Conservation (phyloP, 2,888 invertebrate species). For the Helleia helle region DNA sequence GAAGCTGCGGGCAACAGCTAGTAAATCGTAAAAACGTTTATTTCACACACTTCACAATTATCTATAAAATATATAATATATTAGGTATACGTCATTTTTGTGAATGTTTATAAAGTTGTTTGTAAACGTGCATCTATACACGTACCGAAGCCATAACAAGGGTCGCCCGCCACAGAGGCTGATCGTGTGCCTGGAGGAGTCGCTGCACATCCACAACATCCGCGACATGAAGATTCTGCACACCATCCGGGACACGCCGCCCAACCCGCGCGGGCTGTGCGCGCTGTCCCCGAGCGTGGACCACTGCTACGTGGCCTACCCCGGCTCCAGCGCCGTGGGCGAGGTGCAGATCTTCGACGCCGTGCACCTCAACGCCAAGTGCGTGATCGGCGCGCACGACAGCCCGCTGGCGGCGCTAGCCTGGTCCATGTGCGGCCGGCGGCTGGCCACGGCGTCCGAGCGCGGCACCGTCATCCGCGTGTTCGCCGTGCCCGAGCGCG, state of each 20-base stretch:
- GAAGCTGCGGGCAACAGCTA: no score
- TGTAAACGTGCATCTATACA: no score
- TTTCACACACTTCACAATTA: no score
- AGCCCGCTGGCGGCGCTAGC: conserved; percentile 95
- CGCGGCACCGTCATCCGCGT: conserved; percentile 98
- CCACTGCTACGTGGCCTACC: conserved; percentile 96
- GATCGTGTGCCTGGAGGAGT: conserved; percentile 97
- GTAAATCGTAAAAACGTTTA: no score
- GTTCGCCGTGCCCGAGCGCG: conserved; percentile 89
- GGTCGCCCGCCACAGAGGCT: conserved; percentile 88
- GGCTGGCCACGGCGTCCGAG: conserved; percentile 90
- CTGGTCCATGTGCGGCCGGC: conserved; percentile 89
- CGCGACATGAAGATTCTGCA: conserved; percentile 98
- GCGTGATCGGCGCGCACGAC: conserved; percentile 97
- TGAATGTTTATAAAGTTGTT: no score
- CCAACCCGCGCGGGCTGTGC: conserved; percentile 93
- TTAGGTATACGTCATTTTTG: no score
- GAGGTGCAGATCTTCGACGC: conserved; percentile 98
- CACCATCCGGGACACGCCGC: conserved; percentile 98
- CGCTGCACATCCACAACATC: conserved; percentile 98
- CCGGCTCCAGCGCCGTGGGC: conserved; percentile 93
- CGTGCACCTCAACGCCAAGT: conserved; percentile 94
- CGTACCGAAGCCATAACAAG: no score
- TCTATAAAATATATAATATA: no score
- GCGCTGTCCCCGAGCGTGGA: conserved; percentile 92